Evolutionary conservation across 2,113 vertebrate genomes (phyloP), one percentile per base, ranked within the genome.

Genomic region (Maylandia zebra): DNA sequence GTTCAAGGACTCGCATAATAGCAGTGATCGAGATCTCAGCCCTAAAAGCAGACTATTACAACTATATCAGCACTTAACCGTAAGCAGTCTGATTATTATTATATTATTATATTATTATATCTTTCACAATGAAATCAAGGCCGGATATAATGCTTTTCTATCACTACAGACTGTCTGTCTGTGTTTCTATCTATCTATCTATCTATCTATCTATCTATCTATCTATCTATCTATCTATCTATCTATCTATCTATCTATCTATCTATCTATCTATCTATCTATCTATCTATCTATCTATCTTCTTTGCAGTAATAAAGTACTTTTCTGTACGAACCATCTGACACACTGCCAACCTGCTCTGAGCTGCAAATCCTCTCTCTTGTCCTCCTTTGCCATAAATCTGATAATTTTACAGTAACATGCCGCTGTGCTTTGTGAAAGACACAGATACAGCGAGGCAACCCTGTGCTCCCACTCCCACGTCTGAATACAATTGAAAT

Each of bases 391-490:
- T 41, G 76, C 85, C 81, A 90, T 90, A 90, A 89, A 93, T 94
- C 93, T 92, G 92, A 94, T 95, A 90, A 91, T 92, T 83, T 93
- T 92, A 91, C 93, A 93, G 88, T 82, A 92, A 83, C 86, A 83
- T 66, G 90, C 84, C 4, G 69, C 87, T 89, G 81, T 59, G 86
- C 87, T 94, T 93, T 90, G 79, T 86, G 84, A 89, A 84, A 91
- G 92, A 91, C 82, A 87, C 86, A 90, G 88, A 89, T 90, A 89
- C 81, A 61, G 90, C 86, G 16, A 88, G 84, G 88, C 90, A 92
- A 91, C 90, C 91, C 87, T 34, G 71, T 89, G 88, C 90, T 92
- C 94, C 66, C 84, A 91, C 93, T 93, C 92, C 93, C 88, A 93
- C 89, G 85, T 90, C 84, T 92, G 89, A 93, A 94, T 87, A 86